Base-by-base conservation (phyloP, 2,113 vertebrate species). In the cattle (Bos taurus) region DNA sequence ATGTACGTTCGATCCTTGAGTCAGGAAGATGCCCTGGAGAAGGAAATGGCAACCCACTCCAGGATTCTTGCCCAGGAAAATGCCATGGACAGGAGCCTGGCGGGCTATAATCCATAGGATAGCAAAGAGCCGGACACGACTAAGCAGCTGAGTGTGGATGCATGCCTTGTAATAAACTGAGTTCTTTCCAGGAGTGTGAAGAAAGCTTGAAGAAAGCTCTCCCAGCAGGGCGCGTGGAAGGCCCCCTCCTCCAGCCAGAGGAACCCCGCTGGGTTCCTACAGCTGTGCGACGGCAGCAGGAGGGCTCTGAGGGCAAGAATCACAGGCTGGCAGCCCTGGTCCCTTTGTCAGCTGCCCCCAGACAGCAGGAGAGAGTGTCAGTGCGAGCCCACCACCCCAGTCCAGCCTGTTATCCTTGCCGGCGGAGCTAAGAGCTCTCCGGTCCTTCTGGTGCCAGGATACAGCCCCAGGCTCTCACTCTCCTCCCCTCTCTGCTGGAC, bases 131-230 rank as follows among this genome's bases (percentile, higher is more conserved):
- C 0, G 1, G 40, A 26, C 71, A 77, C 6, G 6, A 43, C 71
- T 25, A 43, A 77, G 23, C 36, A 7, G 2, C 71, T 77, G 40
- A 26, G 40, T 3, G 14, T 26, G 71, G 36, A 77, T 40, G 6
- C 23, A 77, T 28, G 3, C 74, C 57, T 90, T 97, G 90, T 88
- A 83, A 48, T 54, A 88, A 90, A 80, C 26, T 0, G 25, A 26
- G 14, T 60, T 95, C 21, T 91, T 59, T 95, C n/a, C 2, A 12
- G 3, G 81, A 52, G 14, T 67, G 11, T 74, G 36, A 74, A 40
- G 19, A n/a, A 56, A 83, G 50, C 21, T 89, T 94, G 30, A 88
- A 74, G 74, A 95, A 94, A 81, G 52, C 43, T 25, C 33, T 87
- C 23, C 26, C 52, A 13, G 14, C 57, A 57, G 71, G 8, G 50